Base-by-base conservation (phyloP, 2,797 vertebrate species). In the Lateolabrax maculatus region DNA sequence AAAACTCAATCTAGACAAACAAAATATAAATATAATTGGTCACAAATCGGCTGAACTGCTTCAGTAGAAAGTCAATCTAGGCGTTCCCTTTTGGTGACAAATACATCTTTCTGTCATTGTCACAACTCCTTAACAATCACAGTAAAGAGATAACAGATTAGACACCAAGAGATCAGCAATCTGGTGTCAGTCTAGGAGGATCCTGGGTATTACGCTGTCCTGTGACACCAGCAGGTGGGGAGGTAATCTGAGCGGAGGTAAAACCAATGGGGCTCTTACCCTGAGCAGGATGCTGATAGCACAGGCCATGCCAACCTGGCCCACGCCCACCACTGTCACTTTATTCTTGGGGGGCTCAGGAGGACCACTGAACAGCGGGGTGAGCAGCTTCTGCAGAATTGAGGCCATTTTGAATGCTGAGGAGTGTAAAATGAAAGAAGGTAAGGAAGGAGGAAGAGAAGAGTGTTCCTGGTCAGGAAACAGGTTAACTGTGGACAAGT, bases 341-440 rank as follows among this genome's bases (percentile, higher is more conserved):
- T 96, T 96, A 70, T 93, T 94, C 83, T 91, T 96, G 0, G 97
- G 96, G 19, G 75, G 18, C 0, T 85, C 53, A 0, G 86, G 0
- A 15, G 93, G 91, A 2, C 79, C 94, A 0, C 84, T 84, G 0
- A 92, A 86, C 12, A 97, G 57, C 0, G 95, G 80, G 2, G 92
- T 93, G 43, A 98, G 95, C 78, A 98, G 95, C 86, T 96, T 97
- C 51, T 97, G 95, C 89, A 97, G 94, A 18, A 98, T 78, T 2
- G 95, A 96, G 52, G 97, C 93, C 97, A 98, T 98, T 84, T 81
- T 91, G 39, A 80, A 68, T 23, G 87, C 91, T 94, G 77, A 48
- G 58, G 53, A 37, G 36, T 19, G 25, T 25, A 60, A 49, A 39
- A 37, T n/a, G 0, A 13, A 60, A 49, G 41, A 53, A 37, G 43